These are phyloP conservation scores for Himalopsyche anomala DNA, from an alignment of 2,888 invertebrate genomes.

Conservation along the genomic window DNA sequence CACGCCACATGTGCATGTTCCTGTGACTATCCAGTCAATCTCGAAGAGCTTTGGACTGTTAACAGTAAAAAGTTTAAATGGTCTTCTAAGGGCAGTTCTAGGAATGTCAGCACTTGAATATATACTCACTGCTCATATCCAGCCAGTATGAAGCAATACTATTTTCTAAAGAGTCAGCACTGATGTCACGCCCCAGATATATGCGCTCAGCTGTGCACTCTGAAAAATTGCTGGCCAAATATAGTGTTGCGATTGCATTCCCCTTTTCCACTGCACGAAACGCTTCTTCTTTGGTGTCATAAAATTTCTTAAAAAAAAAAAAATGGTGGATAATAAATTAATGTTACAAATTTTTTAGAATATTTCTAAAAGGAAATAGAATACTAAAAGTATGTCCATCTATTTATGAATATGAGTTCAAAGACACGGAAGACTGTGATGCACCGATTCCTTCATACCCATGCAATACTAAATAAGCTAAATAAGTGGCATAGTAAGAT, in stretches of 20 bases:
- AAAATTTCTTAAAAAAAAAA: conserved; percentile 72
- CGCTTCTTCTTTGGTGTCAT: conserved; percentile 76
- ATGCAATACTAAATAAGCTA: too few species aligned
- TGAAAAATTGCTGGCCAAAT: conserved; percentile 86
- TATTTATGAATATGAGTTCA: too few species aligned
- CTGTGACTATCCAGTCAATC: too few species aligned
- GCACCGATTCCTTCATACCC: too few species aligned
- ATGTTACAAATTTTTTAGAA: background rate
- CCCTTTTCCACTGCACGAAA: conserved; percentile 76
- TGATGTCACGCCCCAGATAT: conserved; percentile 78
- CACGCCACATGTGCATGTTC: too few species aligned
- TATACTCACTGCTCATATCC: conserved; percentile 84
- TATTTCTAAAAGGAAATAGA: background rate
- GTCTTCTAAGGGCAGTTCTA: background rate
- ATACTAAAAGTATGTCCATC: too few species aligned
- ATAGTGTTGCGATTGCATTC: conserved; percentile 80
- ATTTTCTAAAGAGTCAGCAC: conserved; percentile 75
- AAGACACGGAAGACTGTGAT: too few species aligned
- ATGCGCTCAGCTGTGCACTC: conserved; percentile 77
- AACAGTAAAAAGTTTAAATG: conserved; percentile 31
- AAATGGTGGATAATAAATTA: background rate
- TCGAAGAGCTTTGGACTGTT: too few species aligned
- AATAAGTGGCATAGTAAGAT: background rate
- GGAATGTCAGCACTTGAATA: background rate
- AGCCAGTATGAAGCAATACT: conserved; percentile 83